Evolutionary conservation across 1,140 invertebrate species (phyloP), one percentile per base, ranked within the genome.

Genomic region (Trichogramma pretiosum): DNA sequence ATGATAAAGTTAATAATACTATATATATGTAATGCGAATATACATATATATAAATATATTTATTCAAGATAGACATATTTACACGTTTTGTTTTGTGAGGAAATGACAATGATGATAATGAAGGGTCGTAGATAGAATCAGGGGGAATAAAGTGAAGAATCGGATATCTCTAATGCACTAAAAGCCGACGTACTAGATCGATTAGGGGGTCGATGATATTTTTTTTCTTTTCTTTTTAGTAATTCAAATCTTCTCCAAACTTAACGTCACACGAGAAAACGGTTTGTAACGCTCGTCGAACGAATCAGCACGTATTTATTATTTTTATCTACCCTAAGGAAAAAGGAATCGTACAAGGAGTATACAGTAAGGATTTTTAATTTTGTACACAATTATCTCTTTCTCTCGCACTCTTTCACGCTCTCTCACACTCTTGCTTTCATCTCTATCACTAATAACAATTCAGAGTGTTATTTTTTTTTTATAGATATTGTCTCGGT

Each of bases 101-200:
- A n/a, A n/a, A n/a, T n/a, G n/a, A n/a, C n/a, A n/a, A n/a, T n/a
- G n/a, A n/a, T n/a, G n/a, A n/a, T n/a, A n/a, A n/a, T n/a, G n/a
- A 43, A 52, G n/a, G n/a, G n/a, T n/a, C n/a, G n/a, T n/a, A n/a
- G n/a, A 7, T 22, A 30, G 14, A 36, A 28, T 17, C 24, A 42
- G 49, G n/a, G n/a, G n/a, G 38, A 39, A 42, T 28, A 41, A 40
- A 28, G 32, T 17, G 14, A 44, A 33, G 38, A 44, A 45, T 45
- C 22, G 11, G 48, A 46, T 36, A 46, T 50, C 43, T 42, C n/a
- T n/a, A 30, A 39, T 48, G n/a, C n/a, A n/a, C n/a, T n/a, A 34
- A 56, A 65, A 69, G 54, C 69, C 69, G 69, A 63, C 69, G 68
- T 70, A 69, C 69, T 68, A 72, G 67, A 68, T 61, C 55, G 50